Conservation (phyloP, 2,113 vertebrate species). For the Xyliphius kryptos region DNA sequence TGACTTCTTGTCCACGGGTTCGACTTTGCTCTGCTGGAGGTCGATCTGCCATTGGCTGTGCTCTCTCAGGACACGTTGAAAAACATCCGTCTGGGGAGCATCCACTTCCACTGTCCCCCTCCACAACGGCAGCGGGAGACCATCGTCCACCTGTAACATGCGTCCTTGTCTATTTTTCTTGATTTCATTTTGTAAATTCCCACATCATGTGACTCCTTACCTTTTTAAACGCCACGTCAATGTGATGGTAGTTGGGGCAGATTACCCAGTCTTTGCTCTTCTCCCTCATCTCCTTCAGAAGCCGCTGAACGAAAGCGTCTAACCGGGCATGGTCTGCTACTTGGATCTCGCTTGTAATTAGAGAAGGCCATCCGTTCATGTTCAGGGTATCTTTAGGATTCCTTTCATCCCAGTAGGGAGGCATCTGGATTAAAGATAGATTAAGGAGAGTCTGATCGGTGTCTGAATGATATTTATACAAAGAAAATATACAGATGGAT, state of each 20-base stretch:
- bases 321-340: slow-evolving; percentile 34
- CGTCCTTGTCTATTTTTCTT: not conserved
- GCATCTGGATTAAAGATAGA: no score
- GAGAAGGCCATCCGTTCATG: no score
- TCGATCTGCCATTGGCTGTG: slow-evolving; percentile 58
- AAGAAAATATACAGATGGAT: no score
- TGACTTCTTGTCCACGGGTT: slow-evolving; percentile 55
- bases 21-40: slow-evolving; percentile 53
- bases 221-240: slow-evolving; percentile 66
- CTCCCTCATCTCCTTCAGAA: slow-evolving; percentile 56
- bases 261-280: slow-evolving; percentile 56
- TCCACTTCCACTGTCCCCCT: slow-evolving; percentile 64
- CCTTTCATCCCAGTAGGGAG: no score
- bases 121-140: slow-evolving; percentile 62
- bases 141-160: slow-evolving; percentile 58
- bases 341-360: slow-evolving; percentile 1
- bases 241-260: slow-evolving; percentile 51
- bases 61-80: slow-evolving; percentile 62
- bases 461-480: no score
- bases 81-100: slow-evolving; percentile 52
- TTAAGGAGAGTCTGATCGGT: no score
- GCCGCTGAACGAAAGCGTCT: slow-evolving; percentile 51
- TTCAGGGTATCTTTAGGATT: no score
- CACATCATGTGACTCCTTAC: slow-evolving; percentile 50
- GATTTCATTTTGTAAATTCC: no score